phyloP scores from a whole-genome alignment of 2,113 vertebrate species.

The Cygnus buccinator region DNA sequence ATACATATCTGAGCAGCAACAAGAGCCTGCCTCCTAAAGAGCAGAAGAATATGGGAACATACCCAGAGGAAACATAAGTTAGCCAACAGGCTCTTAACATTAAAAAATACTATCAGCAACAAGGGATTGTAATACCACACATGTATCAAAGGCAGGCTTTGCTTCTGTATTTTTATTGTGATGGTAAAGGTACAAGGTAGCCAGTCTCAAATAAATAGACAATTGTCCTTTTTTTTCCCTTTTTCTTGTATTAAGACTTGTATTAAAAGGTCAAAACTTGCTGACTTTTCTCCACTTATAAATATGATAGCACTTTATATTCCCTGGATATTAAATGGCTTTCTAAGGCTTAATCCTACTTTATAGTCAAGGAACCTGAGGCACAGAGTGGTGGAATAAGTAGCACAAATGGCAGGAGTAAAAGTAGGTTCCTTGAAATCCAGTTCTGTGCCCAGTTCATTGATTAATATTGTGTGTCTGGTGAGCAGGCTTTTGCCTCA shows the following conservation, averaged over 20 bases:
- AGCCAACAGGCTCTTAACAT: slow-evolving; percentile 55
- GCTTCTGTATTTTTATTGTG: slow-evolving; percentile 26
- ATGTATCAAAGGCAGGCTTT: slow-evolving; percentile 1
- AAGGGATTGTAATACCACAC: slow-evolving; percentile 24
- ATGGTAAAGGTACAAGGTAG: slow-evolving; percentile 7
- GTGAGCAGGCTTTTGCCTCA: slow-evolving; percentile 17
- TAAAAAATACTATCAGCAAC: slow-evolving; percentile 51
- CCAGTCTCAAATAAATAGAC: background rate
- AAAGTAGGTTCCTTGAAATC: background rate
- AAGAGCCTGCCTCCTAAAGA: slow-evolving; percentile 34
- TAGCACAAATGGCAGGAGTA: background rate
- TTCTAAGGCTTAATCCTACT: background rate
- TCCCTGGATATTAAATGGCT: background rate
- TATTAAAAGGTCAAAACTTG: background rate
- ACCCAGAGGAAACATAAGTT: slow-evolving; percentile 64
- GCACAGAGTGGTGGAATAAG: background rate
- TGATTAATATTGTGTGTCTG: slow-evolving; percentile 26
- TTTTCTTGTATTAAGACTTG: background rate
- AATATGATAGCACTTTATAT: background rate
- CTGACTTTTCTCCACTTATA: background rate
- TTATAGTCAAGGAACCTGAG: background rate
- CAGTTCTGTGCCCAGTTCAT: background rate
- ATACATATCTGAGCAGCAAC: slow-evolving; percentile 52
- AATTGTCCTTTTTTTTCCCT: background rate
- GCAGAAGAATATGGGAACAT: slow-evolving; percentile 30